phyloP scores from a whole-genome alignment of 1,140 invertebrate species.

The Aphelenchoides fujianensis region DNA sequence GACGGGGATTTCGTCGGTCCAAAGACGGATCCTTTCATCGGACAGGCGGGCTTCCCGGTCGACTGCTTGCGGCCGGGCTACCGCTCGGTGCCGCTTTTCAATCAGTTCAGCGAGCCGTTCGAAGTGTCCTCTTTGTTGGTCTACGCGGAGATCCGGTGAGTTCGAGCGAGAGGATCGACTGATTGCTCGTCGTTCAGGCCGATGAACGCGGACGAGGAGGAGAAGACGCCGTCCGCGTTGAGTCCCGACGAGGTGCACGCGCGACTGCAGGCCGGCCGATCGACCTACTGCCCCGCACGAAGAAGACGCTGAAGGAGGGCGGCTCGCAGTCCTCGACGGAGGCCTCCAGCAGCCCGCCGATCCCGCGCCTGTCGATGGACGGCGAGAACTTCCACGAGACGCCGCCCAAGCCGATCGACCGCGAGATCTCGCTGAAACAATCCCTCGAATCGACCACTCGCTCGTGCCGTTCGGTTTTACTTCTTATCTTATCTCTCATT shows the following conservation, averaged over 20 bases:
- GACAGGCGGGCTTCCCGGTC: constrained; percentile 88
- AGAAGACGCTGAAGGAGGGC: background rate
- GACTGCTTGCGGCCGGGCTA: constrained; percentile 70
- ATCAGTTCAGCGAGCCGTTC: constrained; percentile 85
- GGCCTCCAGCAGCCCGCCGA: background rate
- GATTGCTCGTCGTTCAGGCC: background rate
- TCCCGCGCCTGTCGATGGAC: constrained; percentile 7
- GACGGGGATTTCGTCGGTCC: constrained; percentile 94
- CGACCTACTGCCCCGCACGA: background rate
- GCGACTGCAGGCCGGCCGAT: background rate
- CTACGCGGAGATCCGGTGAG: constrained; percentile 42
- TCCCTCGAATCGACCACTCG: constrained; percentile 9
- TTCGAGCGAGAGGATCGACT: background rate
- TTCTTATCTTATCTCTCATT: no score
- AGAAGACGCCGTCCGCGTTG: background rate
- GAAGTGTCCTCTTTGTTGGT: constrained; percentile 86
- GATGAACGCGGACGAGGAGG: background rate
- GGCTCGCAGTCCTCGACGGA: background rate
- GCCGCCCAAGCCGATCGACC: background rate
- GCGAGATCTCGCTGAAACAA: constrained; percentile 6
- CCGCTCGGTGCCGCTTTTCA: constrained; percentile 82
- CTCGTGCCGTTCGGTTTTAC: no score
- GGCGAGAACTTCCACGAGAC: background rate
- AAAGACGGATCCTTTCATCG: constrained; percentile 81
- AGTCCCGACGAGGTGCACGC: background rate